Evolutionary conservation across 2,797 vertebrate genomes (phyloP), one percentile per base, ranked within the genome.

Genomic region (Enteromius unitaeniatus): DNA sequence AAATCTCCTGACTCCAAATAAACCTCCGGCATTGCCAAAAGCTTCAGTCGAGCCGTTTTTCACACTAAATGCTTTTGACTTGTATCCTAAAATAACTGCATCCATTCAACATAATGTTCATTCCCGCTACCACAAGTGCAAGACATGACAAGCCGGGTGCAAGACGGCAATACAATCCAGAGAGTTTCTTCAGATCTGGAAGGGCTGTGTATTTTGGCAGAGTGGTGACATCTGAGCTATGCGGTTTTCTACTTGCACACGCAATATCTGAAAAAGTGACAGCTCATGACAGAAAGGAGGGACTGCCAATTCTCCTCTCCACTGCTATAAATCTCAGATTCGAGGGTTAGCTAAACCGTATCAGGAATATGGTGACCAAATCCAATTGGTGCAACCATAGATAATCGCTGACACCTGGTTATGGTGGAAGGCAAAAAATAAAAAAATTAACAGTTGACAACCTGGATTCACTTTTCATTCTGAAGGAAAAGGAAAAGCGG

Each of bases 131-230:
- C 81, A 82, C 80, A 51, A 81, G 13, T 76, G 70, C 88, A 90
- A 88, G 89, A 85, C 68, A 68, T 86, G 87, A 89, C 87, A 89
- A 84, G 87, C 76, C 17, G 42, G 60, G 15, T 49, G 45, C 47
- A 81, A 79, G 72, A 85, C 60, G 78, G 79, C 64, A 85, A 88
- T 55, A 79, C 81, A 79, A 82, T 81, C 81, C 78, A 81, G 40
- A 86, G 45, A 82, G 79, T 73, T 82, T 85, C 79, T 88, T 81
- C 69, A 75, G 74, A 84, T 87, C 87, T 86, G 76, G 79, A 84
- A 85, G 65, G 86, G 79, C 67, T 79, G 84, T 88, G 83, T 90
- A 86, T 87, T 86, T 90, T 87, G 86, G 89, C 89, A 90, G 79
- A 73, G 62, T 8, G 13, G 72, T 72, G 86, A 87, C 84, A 88